A percentile compares a stretch with the other conserved stretches of the same genome.
Evolutionary conservation across 1,140 invertebrate genomes (phyloP).

Genomic region (Drosophila nannoptera): DNA sequence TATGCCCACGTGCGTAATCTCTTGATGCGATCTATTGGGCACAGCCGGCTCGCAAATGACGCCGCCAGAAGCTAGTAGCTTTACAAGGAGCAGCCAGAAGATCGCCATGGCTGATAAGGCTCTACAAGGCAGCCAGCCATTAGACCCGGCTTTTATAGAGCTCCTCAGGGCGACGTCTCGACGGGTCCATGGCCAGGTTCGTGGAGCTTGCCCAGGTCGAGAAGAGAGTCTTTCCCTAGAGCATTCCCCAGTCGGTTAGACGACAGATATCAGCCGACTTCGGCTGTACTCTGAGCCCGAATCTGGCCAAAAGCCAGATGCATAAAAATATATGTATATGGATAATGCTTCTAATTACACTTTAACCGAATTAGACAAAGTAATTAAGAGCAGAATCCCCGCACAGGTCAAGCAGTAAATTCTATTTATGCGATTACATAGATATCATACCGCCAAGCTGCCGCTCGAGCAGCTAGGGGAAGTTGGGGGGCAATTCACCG

Average conservation of each 20-base stretch:
- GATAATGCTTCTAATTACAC: not conserved
- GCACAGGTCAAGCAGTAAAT: too few relatives aligned
- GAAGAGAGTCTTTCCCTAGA: too few relatives aligned
- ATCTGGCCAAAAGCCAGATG: too few relatives aligned
- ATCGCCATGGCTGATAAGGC: not conserved
- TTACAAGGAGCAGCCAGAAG: not conserved
- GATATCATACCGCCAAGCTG: too few relatives aligned
- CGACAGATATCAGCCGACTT: too few relatives aligned
- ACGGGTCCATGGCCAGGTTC: not conserved
- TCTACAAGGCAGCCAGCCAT: not conserved
- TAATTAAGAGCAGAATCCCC: not conserved
- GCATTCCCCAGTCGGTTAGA: too few relatives aligned
- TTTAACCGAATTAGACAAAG: not conserved
- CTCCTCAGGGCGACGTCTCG: not conserved
- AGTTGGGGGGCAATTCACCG: not conserved
- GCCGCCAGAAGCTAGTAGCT: too few relatives aligned
- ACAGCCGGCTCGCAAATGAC: too few relatives aligned
- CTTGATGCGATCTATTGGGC: not conserved
- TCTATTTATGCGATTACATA: too few relatives aligned
- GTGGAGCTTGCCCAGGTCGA: not conserved
- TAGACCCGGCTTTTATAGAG: conserved; percentile 11
- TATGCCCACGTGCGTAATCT: conserved; percentile 10
- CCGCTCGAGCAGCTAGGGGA: too few relatives aligned
- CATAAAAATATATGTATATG: too few relatives aligned
- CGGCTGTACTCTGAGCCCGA: too few relatives aligned